Conservation (phyloP, 2,888 invertebrate genomes). For the Tricholauxania praeusta region DNA sequence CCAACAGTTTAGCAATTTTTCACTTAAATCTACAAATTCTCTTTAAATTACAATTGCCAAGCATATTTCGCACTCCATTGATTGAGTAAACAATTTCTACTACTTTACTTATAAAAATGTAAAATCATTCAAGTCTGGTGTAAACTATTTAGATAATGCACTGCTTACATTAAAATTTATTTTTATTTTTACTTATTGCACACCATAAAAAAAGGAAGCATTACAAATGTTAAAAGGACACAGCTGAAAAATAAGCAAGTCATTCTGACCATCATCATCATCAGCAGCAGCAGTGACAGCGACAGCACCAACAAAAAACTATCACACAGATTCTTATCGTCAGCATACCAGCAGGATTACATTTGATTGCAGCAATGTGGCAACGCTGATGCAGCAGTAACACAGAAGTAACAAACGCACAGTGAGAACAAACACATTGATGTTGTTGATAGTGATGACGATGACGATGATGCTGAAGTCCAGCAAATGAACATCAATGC, state of each 20-base stretch:
- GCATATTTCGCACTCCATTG: too few relatives aligned
- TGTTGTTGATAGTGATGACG: slow-evolving; percentile 39
- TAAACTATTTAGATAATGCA: too few relatives aligned
- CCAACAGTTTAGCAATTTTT: too few relatives aligned
- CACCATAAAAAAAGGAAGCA: too few relatives aligned
- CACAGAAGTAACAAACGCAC: not conserved
- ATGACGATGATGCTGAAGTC: slow-evolving; percentile 53
- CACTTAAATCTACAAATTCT: too few relatives aligned
- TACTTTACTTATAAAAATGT: not conserved
- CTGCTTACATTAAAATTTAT: too few relatives aligned
- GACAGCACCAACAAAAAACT: not conserved
- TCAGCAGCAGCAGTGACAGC: not conserved
- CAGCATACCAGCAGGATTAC: slow-evolving; percentile 1
- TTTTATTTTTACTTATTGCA: too few relatives aligned
- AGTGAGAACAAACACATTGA: not conserved
- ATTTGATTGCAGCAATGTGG: slow-evolving; percentile 42
- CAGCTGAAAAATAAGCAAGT: not conserved
- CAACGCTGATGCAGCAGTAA: slow-evolving; percentile 22
- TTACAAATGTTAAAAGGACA: not conserved
- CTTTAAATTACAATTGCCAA: too few relatives aligned
- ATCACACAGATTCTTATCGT: slow-evolving; percentile 4
- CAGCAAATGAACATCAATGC: slow-evolving; percentile 30
- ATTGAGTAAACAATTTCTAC: not conserved
- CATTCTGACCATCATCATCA: not conserved
- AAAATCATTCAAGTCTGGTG: too few relatives aligned